Percentiles rank a stretch among this genome's conserved stretches.
phyloP scores from a whole-genome alignment of 2,888 invertebrate genomes.

The Sceliomorpha sp. region DNA sequence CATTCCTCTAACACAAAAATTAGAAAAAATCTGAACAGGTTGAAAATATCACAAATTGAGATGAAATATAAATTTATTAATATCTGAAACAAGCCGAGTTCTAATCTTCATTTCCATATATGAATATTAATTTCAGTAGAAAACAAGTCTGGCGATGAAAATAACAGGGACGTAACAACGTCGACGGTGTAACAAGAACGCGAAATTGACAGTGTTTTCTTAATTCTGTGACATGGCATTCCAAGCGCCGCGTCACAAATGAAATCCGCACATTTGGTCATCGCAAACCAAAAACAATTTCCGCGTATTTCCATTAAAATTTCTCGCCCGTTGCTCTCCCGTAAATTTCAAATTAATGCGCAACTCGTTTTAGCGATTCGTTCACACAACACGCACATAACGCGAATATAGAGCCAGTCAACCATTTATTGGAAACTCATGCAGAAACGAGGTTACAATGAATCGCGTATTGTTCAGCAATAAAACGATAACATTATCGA shows the following conservation, averaged over 20 bases:
- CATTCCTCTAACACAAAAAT: too few relatives aligned
- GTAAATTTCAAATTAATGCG: constrained; percentile 52
- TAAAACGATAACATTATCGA: constrained; percentile 52
- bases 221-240: constrained; percentile 14
- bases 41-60: too few relatives aligned
- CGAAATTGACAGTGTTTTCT: constrained; percentile 30
- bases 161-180: too few relatives aligned
- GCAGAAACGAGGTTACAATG: constrained; percentile 50
- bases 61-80: too few relatives aligned
- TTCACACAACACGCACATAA: constrained; percentile 43
- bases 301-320: constrained; percentile 53
- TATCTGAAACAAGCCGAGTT: too few relatives aligned
- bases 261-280: constrained; percentile 44
- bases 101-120: too few relatives aligned
- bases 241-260: constrained; percentile 25
- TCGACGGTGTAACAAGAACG: not conserved
- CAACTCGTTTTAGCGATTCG: constrained; percentile 49
- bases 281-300: constrained; percentile 53
- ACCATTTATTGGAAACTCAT: constrained; percentile 52
- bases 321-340: constrained; percentile 44
- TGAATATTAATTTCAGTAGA: too few relatives aligned
- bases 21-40: too few relatives aligned
- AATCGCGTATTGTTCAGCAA: constrained; percentile 46
- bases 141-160: too few relatives aligned
- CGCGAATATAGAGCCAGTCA: constrained; percentile 39